Evolutionary conservation across 2,888 invertebrate genomes (phyloP), one percentile per base, ranked within the genome.

Genomic region (Gymnoscelis rufifasciata): DNA sequence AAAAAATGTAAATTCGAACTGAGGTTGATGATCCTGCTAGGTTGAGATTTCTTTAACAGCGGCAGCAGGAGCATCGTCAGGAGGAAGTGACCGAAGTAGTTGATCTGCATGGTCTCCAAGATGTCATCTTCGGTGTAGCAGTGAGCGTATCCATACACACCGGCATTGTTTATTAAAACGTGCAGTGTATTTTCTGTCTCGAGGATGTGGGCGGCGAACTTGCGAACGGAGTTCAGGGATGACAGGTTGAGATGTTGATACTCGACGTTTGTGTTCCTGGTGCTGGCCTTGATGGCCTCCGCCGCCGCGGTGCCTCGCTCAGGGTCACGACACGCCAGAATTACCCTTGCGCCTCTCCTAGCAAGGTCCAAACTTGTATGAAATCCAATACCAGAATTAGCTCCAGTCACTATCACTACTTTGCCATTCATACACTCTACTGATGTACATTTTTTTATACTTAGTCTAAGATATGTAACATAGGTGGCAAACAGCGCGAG

Each of bases 371-470:
- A 88, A 0, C 93, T 91, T 0, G 94, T 92, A 71, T 94, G 92
- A 61, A 90, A 92, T 23, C 94, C 95, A 62, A 94, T 93, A 6
- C 95, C 95, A 55, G 92, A 90, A 56, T 93, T 95, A 39, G 93
- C 94, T 23, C 96, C 96, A 15, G 96, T 96, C 31, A 96, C 90
- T 31, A 96, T 89, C 23, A 93, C 93, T 1, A 93, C 93, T 83
- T 95, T 95, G 5, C 94, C 94, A 37, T 92, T 87, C 91, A 95
- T 54, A 6, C 23, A 31, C 19, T 37, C 47, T 5, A 40, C 38
- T 1, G 44, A 56, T 14, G 24, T 42, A 44, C 48, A 51, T 38
- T 35, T 38, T 19, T 7, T 47, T 7, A 41, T 15, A 15, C 51
- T 51, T 1, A 24, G 38, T 37, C 38, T 28, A 0, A 46, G 8